phyloP scores from a whole-genome alignment of 2,888 invertebrate genomes.

The Ellobium chinense region DNA sequence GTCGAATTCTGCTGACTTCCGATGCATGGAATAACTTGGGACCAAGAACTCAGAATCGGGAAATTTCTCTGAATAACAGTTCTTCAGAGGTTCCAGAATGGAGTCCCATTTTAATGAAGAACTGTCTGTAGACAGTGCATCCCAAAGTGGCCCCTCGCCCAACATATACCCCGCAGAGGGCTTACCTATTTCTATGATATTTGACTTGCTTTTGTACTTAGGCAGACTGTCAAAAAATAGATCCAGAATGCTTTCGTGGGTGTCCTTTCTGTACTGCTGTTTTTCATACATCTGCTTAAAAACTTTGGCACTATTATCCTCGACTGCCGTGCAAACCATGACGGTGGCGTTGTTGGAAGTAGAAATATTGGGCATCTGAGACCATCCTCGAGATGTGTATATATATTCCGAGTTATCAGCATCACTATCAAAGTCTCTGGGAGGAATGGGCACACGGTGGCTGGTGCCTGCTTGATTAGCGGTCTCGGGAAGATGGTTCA shows the following conservation, averaged over 20 bases:
- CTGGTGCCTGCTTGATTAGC: background rate
- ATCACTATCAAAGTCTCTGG: slow-evolving; percentile 35
- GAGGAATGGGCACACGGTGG: background rate
- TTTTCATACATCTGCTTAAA: background rate
- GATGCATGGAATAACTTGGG: background rate
- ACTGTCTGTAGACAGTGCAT: background rate
- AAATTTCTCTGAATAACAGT: background rate
- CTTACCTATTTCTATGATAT: background rate
- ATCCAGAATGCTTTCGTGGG: background rate
- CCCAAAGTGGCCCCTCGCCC: too few relatives aligned
- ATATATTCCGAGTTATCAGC: slow-evolving; percentile 31
- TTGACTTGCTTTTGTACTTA: background rate
- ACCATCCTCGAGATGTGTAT: slow-evolving; percentile 37
- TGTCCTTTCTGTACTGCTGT: background rate
- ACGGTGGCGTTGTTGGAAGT: background rate
- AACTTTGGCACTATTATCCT: slow-evolving; percentile 2
- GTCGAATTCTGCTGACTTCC: background rate
- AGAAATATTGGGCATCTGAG: background rate
- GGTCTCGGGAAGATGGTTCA: background rate
- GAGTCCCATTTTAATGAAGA: background rate
- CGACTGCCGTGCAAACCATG: slow-evolving; percentile 1
- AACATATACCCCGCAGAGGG: background rate
- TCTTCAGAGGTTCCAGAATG: background rate
- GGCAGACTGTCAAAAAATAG: background rate
- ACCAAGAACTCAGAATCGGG: background rate